Conservation (phyloP, 2,113 vertebrate genomes). For the Pleuronectes platessa region DNA sequence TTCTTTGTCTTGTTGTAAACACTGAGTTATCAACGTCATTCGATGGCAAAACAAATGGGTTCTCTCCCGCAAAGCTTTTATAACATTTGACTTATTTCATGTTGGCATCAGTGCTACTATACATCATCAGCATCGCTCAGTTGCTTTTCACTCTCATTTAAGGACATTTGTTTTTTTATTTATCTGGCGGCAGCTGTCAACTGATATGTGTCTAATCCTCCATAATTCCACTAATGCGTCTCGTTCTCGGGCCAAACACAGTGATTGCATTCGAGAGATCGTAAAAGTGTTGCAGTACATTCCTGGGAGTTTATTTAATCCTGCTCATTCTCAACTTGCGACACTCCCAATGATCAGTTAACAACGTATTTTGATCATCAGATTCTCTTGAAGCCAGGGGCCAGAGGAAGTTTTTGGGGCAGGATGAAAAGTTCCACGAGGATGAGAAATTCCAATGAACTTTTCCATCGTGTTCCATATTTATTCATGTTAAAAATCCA, state of each 20-base stretch:
- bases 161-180: conserved; percentile 46
- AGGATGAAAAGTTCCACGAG: not conserved
- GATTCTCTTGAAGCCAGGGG: not conserved
- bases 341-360: not conserved
- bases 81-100: not conserved
- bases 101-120: not conserved
- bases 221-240: conserved; percentile 59
- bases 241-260: conserved; percentile 52
- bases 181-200: conserved; percentile 65
- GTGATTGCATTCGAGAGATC: conserved; percentile 48
- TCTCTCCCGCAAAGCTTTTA: not conserved
- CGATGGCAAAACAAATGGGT: not conserved
- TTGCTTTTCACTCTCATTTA: conserved; percentile 37
- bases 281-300: conserved; percentile 17
- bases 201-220: conserved; percentile 67
- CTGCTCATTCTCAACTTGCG: conserved; percentile 7
- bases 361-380: not conserved
- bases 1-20: not conserved
- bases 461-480: not conserved
- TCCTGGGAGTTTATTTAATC: conserved; percentile 38
- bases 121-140: conserved; percentile 6
- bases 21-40: not conserved
- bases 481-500: not conserved
- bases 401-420: not conserved
- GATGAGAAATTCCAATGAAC: too few species aligned